Base-by-base conservation (phyloP, 2,888 invertebrate genomes). In the Sthenelais limicola region DNA sequence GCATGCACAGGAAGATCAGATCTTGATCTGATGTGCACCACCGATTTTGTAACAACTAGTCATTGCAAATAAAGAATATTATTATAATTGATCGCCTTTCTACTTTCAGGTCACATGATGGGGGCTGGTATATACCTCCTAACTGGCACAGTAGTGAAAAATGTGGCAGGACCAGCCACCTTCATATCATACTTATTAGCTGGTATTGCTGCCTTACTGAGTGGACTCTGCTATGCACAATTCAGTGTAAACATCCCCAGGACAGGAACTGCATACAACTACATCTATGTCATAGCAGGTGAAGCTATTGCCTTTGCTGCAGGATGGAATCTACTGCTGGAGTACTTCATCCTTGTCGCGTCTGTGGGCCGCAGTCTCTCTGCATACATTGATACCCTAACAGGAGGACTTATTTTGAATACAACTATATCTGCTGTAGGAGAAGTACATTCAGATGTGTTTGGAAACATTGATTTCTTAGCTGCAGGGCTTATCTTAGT, bases 391-490 rank as follows among this genome's bases (percentile, higher is more conserved):
- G 62, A 62, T 24, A 24, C 26, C 18, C 9, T 62, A 24, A 35
- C 38, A 3, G 62, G 43, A 12, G 9, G 43, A 18, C 18, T 9
- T 43, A 18, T 43, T 43, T 76, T 79, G 66, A 79, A 81, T 71
- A 62, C 18, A 5, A 62, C 62, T 24, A 38, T 21, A 1, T 21
- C 35, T 12, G 62, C 62, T 4, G 7, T 76, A 28, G 76, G 73
- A 12, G 47, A 78, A 68, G 71, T 82, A 12, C 71, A 80, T 24
- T 70, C 77, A 1, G 51, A 21, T 15, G 28, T 67, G 9, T 52
- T 52, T 33, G 62, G 77, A 67, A 83, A 84, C 66, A 85, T 88
- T 4, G 88, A 88, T 74, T 78, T 88, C 62, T 72, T 87, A 38
- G 88, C 88, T 1, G 83, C 84, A 21, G 58, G 73, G 15, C 77